Conservation (phyloP, 2,888 invertebrate species). For the Heliothis peltigera region DNA sequence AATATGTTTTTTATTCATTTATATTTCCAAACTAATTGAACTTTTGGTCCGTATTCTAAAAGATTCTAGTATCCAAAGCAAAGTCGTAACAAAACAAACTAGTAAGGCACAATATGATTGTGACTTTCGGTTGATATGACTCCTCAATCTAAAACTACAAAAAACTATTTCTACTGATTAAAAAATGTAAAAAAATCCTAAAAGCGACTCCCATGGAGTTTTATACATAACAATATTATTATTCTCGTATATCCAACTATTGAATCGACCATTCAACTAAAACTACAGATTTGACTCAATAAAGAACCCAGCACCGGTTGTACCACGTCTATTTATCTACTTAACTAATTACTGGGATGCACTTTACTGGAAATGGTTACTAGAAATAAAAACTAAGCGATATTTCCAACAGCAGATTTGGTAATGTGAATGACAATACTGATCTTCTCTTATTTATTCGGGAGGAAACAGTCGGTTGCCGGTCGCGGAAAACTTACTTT, state of each 20-base stretch:
- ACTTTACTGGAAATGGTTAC: slow-evolving; percentile 81
- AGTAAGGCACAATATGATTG: slow-evolving; percentile 86
- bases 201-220: slow-evolving; percentile 70
- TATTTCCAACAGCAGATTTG: slow-evolving; percentile 78
- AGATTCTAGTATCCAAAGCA: slow-evolving; percentile 67
- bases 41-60: slow-evolving; percentile 85
- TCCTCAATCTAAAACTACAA: slow-evolving; percentile 68
- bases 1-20: slow-evolving; percentile 81
- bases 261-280: slow-evolving; percentile 75
- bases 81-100: slow-evolving; percentile 70
- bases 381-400: slow-evolving; percentile 66
- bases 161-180: slow-evolving; percentile 73
- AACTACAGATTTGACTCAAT: slow-evolving; percentile 61
- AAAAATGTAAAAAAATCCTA: slow-evolving; percentile 73
- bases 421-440: slow-evolving; percentile 78
- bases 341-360: slow-evolving; percentile 87
- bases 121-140: slow-evolving; percentile 86
- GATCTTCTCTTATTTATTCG: slow-evolving; percentile 57
- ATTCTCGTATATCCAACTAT: slow-evolving; percentile 52
- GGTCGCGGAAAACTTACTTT: background rate
- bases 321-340: slow-evolving; percentile 81
- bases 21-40: slow-evolving; percentile 76
- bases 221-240: slow-evolving; percentile 60
- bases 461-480: slow-evolving; percentile 44
- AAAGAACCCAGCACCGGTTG: slow-evolving; percentile 84